These are phyloP conservation scores for Anoncus sp. DNA, from an alignment of 2,888 invertebrate species.

Conservation along the genomic window DNA sequence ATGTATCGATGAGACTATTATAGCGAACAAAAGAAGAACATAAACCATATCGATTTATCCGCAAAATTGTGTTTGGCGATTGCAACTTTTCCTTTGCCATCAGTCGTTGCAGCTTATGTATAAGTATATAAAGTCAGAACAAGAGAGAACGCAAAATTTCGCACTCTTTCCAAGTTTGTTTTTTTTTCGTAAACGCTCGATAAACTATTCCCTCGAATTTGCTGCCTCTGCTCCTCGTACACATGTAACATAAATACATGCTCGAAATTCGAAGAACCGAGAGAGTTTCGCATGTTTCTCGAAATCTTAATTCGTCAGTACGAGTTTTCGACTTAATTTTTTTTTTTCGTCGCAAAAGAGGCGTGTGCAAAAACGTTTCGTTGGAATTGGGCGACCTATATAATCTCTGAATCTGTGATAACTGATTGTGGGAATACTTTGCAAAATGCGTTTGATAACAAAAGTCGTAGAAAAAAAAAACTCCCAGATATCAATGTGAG, in stretches of 20 bases:
- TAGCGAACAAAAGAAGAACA: slow-evolving; percentile 1
- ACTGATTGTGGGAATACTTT: not conserved
- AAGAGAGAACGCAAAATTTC: slow-evolving; percentile 9
- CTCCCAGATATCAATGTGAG: slow-evolving; percentile 5
- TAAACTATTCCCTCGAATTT: slow-evolving; percentile 40
- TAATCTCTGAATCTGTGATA: slow-evolving; percentile 1
- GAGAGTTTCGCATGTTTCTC: slow-evolving; percentile 29
- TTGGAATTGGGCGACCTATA: slow-evolving; percentile 11
- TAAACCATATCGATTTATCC: not conserved
- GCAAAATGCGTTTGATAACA: slow-evolving; percentile 9
- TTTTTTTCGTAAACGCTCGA: slow-evolving; percentile 47
- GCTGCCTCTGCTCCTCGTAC: slow-evolving; percentile 1
- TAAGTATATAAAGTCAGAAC: not conserved
- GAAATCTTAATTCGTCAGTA: slow-evolving; percentile 5
- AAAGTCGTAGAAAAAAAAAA: slow-evolving; percentile 13
- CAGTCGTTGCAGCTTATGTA: not conserved
- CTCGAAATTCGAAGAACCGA: slow-evolving; percentile 24
- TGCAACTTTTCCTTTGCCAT: not conserved
- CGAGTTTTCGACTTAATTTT: slow-evolving; percentile 8
- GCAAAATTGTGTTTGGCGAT: not conserved
- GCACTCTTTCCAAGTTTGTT: slow-evolving; percentile 12
- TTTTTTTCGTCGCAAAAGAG: slow-evolving; percentile 9
- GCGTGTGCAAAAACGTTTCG: slow-evolving; percentile 1
- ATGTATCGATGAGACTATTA: not conserved
- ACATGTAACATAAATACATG: slow-evolving; percentile 36